These are phyloP conservation scores for Aplochiton taeniatus DNA, from an alignment of 2,797 vertebrate species.

Conservation along the genomic window DNA sequence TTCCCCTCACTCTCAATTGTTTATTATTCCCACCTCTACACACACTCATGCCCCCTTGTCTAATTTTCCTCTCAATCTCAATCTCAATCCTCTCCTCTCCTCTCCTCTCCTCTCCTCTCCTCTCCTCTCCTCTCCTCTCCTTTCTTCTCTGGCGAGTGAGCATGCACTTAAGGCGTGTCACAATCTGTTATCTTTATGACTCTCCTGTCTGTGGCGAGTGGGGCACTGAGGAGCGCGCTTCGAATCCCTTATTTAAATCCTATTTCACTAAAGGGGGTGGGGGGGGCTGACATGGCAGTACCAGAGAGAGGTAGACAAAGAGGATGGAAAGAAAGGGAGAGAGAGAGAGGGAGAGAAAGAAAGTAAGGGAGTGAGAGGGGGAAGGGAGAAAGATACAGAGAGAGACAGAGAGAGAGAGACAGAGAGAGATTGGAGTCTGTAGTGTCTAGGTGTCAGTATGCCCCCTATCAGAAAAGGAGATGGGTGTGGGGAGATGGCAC, in stretches of 20 bases:
- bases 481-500: too few species aligned
- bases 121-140: not conserved
- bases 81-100: not conserved
- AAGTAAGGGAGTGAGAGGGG: not conserved
- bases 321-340: not conserved
- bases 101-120: not conserved
- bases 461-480: too few species aligned
- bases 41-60: too few species aligned
- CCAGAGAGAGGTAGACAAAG: not conserved
- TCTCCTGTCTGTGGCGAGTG: constrained; percentile 35
- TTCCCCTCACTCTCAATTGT: too few species aligned
- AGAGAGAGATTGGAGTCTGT: constrained; percentile 17
- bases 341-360: constrained; percentile 12
- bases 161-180: constrained; percentile 44
- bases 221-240: constrained; percentile 49
- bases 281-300: constrained; percentile 75
- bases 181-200: constrained; percentile 61
- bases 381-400: constrained; percentile 23
- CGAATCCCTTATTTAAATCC: constrained; percentile 76
- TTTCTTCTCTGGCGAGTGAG: constrained; percentile 24
- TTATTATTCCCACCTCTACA: too few species aligned
- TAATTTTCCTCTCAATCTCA: not conserved
- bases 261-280: constrained; percentile 72
- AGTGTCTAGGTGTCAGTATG: too few species aligned
- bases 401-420: constrained; percentile 27